phyloP scores from a whole-genome alignment of 2,888 invertebrate genomes.

The Nudaria mundana region DNA sequence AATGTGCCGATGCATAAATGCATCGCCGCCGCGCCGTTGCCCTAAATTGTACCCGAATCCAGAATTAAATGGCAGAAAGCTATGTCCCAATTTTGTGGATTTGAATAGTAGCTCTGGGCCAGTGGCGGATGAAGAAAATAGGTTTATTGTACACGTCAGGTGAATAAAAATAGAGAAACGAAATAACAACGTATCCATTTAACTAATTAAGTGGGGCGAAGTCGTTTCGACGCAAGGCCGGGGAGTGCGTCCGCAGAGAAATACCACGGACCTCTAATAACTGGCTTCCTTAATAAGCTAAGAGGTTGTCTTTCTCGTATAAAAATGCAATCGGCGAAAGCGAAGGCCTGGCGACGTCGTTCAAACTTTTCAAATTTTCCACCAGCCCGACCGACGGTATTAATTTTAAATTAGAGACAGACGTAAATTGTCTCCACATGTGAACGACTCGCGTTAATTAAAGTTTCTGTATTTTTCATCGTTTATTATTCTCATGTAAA shows the following conservation, averaged over 20 bases:
- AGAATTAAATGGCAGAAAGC: slow-evolving; percentile 58
- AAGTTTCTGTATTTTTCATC: slow-evolving; percentile 46
- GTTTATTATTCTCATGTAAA: slow-evolving; percentile 30
- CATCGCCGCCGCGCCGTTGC: slow-evolving; percentile 58
- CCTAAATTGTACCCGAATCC: slow-evolving; percentile 60
- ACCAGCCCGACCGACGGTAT: slow-evolving; percentile 63
- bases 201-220: slow-evolving; percentile 72
- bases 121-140: slow-evolving; percentile 36
- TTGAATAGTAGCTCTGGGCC: slow-evolving; percentile 42
- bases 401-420: slow-evolving; percentile 72
- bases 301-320: slow-evolving; percentile 73
- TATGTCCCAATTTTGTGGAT: slow-evolving; percentile 55
- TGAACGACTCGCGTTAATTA: slow-evolving; percentile 58
- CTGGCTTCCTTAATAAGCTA: slow-evolving; percentile 76
- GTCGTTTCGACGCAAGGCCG: slow-evolving; percentile 54
- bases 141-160: slow-evolving; percentile 51
- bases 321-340: slow-evolving; percentile 74
- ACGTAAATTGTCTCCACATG: slow-evolving; percentile 66
- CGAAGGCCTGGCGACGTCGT: slow-evolving; percentile 65
- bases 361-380: slow-evolving; percentile 80
- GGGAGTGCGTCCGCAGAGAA: slow-evolving; percentile 59
- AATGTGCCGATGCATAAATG: slow-evolving; percentile 74
- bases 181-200: slow-evolving; percentile 64
- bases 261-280: slow-evolving; percentile 70
- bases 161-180: slow-evolving; percentile 46